Base-by-base conservation (phyloP, 2,888 invertebrate genomes). In the Spodoptera littoralis region DNA sequence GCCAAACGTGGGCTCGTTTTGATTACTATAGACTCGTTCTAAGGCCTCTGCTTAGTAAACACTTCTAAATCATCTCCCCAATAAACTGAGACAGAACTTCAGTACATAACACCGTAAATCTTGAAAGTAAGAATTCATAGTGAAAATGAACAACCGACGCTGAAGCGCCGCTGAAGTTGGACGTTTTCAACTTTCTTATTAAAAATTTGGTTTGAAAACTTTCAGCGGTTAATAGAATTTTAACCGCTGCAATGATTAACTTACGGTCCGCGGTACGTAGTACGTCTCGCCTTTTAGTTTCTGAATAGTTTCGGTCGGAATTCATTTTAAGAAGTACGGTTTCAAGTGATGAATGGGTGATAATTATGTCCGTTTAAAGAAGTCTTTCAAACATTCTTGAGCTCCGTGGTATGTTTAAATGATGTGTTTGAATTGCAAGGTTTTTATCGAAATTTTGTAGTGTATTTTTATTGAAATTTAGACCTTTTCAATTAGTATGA, bases 171-270 rank as follows among this genome's bases (percentile, higher is more conserved):
- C 30, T 61, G 8, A 71, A 81, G 73, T 81, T 78, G 76, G 63
- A 79, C 85, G 80, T 77, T 73, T 76, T 82, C 78, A 84, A 87
- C 83, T 89, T 90, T 87, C 87, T 89, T 89, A 90, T 91, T 90
- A 91, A 91, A 90, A 91, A 90, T 90, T 90, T 85, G 83, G 87
- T 87, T 88, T 84, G 80, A 67, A 80, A 88, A 89, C 84, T 90
- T 86, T 72, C 47, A 48, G 60, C 80, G 77, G 82, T 83, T 89
- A 91, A 91, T 90, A 87, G 89, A 91, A 90, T 90, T 89, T 90
- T 88, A 90, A 90, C 84, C 84, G 77, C 84, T 71, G 83, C 83
- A 77, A 85, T 88, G 84, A 89, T 89, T 88, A 87, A 88, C 86
- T 88, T 87, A 80, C 70, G 67, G 53, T 64, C 36, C 54, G 52